Evolutionary conservation across 2,113 vertebrate species (phyloP).

Genomic region (Dolichallabes microphthalmus): DNA sequence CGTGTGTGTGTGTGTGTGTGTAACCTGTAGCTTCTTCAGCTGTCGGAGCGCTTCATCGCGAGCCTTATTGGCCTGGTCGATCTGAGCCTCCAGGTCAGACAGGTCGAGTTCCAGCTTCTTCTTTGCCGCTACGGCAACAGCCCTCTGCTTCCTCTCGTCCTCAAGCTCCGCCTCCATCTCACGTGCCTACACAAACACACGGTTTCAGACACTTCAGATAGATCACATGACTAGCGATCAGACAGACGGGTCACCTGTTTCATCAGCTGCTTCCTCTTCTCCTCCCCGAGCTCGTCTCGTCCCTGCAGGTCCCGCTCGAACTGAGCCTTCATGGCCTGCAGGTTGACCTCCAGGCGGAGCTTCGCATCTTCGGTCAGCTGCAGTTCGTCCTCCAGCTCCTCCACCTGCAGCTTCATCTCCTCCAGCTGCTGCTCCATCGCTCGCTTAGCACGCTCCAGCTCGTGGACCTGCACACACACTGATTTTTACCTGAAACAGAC

Average conservation of each 20-base stretch:
- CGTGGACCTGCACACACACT: constrained; percentile 82
- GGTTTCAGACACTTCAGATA: neutral
- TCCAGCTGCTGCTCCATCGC: constrained; percentile 93
- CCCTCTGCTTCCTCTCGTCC: constrained; percentile 86
- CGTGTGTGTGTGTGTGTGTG: neutral
- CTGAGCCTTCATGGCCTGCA: constrained; percentile 96
- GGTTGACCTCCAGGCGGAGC: constrained; percentile 94
- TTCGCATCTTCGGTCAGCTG: constrained; percentile 97
- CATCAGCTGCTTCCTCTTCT: constrained; percentile 90
- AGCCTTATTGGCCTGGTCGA: constrained; percentile 85
- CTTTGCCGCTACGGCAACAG: constrained; percentile 79
- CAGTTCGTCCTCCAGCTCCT: constrained; percentile 96
- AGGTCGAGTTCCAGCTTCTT: constrained; percentile 95
- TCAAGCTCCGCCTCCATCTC: constrained; percentile 94
- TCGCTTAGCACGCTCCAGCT: constrained; percentile 93
- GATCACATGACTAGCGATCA: neutral
- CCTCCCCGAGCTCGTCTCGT: constrained; percentile 92
- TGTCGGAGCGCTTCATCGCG: constrained; percentile 92
- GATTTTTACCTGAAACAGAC: too few species aligned
- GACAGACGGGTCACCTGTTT: constrained; percentile 71
- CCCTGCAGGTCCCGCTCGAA: constrained; percentile 91
- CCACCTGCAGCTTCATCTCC: constrained; percentile 93
- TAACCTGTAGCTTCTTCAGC: constrained; percentile 90
- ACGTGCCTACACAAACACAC: constrained; percentile 74
- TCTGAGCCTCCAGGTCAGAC: constrained; percentile 84